phyloP scores from a whole-genome alignment of 1,140 invertebrate genomes.

The Berghia stephanieae region DNA sequence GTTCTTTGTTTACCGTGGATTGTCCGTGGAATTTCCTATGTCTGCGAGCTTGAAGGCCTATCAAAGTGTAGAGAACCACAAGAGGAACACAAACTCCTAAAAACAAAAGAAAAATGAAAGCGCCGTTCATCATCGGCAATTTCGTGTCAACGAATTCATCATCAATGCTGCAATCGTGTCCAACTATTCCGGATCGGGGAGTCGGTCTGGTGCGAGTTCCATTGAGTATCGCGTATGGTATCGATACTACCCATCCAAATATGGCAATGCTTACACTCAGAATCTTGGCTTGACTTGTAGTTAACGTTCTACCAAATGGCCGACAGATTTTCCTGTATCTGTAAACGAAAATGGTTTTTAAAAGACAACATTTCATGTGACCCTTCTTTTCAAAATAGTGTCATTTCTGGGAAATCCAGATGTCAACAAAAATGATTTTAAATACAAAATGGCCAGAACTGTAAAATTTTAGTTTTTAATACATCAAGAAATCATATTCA shows the following conservation, averaged over 20 bases:
- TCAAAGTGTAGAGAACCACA: constrained; percentile 19
- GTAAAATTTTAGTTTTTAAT: too few species aligned
- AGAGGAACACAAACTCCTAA: neutral
- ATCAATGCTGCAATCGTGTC: constrained; percentile 33
- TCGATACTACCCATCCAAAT: neutral
- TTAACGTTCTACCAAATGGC: neutral
- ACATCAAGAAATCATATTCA: too few species aligned
- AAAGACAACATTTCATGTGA: too few species aligned
- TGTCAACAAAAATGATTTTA: too few species aligned
- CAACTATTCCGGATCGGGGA: constrained; percentile 2
- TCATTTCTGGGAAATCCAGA: too few species aligned
- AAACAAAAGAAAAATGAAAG: constrained; percentile 31
- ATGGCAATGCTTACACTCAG: neutral
- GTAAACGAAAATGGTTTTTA: constrained; percentile 18
- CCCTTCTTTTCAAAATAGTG: too few species aligned
- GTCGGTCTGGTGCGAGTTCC: constrained; percentile 25
- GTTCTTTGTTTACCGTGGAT: too few species aligned
- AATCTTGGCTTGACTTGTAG: constrained; percentile 6
- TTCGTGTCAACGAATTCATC: constrained; percentile 24
- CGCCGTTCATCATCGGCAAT: constrained; percentile 29
- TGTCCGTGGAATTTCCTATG: constrained; percentile 8
- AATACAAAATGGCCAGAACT: too few species aligned
- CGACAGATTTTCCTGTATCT: constrained; percentile 28
- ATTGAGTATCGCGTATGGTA: constrained; percentile 33
- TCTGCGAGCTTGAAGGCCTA: constrained; percentile 9